A percentile compares a stretch with the other conserved stretches of the same genome.
phyloP scores from a whole-genome alignment of 2,888 invertebrate species.

The Epicampocera succincta region DNA sequence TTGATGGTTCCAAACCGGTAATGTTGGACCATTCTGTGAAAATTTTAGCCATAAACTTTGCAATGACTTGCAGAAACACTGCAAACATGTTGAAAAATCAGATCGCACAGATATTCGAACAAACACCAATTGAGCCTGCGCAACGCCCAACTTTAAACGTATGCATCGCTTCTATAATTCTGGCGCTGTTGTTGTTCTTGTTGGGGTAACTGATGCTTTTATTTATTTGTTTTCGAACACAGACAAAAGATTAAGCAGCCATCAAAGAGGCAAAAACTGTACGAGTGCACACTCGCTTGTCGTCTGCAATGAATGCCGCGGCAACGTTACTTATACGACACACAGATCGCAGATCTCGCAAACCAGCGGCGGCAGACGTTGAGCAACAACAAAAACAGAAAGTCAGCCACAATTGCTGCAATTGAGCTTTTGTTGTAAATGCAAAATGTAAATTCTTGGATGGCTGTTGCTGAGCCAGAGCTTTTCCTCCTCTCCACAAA shows the following conservation, averaged over 20 bases:
- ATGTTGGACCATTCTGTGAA: slow-evolving; percentile 32
- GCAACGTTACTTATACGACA: slow-evolving; percentile 63
- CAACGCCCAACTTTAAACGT: slow-evolving; percentile 75
- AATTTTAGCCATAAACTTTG: slow-evolving; percentile 31
- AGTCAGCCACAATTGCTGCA: slow-evolving; percentile 6
- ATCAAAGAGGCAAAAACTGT: background rate
- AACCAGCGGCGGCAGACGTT: slow-evolving; percentile 1
- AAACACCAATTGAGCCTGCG: slow-evolving; percentile 74
- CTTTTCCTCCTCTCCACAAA: slow-evolving; percentile 49
- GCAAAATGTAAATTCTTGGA: slow-evolving; percentile 37
- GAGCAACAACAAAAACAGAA: slow-evolving; percentile 3
- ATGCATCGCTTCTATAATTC: slow-evolving; percentile 17
- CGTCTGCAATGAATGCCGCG: slow-evolving; percentile 44
- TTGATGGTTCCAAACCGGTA: background rate
- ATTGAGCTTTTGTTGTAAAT: slow-evolving; percentile 42
- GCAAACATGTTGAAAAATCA: slow-evolving; percentile 51
- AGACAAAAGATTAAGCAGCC: slow-evolving; percentile 42
- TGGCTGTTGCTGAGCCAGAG: slow-evolving; percentile 17
- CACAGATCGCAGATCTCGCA: slow-evolving; percentile 16
- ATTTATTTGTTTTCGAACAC: slow-evolving; percentile 28
- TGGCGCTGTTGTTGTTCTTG: slow-evolving; percentile 30
- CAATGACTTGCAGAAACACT: slow-evolving; percentile 33
- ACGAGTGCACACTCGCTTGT: slow-evolving; percentile 62
- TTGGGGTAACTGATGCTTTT: background rate
- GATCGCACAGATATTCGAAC: slow-evolving; percentile 45